Evolutionary conservation across 30 jellyfish, hydroid and myxozoan genomes (phyloP), one percentile per base, ranked within the genome.

Genomic region (Aurelia coerulea): DNA sequence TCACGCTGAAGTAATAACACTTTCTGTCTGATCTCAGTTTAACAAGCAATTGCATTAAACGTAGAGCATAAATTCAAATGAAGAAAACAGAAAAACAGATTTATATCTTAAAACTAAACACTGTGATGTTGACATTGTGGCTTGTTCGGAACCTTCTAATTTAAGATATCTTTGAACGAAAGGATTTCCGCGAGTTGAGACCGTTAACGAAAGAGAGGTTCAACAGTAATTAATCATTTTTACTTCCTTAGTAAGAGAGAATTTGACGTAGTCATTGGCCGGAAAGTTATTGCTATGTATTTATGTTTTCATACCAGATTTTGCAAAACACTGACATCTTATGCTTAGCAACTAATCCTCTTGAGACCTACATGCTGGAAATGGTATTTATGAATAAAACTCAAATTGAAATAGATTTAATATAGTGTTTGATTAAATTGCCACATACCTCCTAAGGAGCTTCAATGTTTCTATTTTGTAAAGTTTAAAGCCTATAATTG

Each of bases 101-200:
- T 60, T 60, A 6, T 60, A 17, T 23, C 31, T 60, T 4, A 17
- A 6, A n/a, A 60, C 10, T 13, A 60, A 60, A n/a, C 5, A 13
- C 32, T 17, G 31, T 46, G 35, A 17, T 60, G 70, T 60, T 60
- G 70, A n/a, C 35, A 23, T 60, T 60, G 70, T 60, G 70, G 70
- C 70, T 60, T 60, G 35, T 60, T 60, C 70, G 70, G 70, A 15
- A 23, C 70, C 70, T 23, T 60, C 70, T 60, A 60, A 60, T 60
- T 60, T 9, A 60, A 16, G 35, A 17, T 17, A 6, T 3, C 35
- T 60, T 60, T n/a, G 35, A 60, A 60, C 15, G 35, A 60, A n/a
- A 6, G 70, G 70, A 60, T 60, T 60, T 60, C 70, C 70, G 70
- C 31, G 10, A 60, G 70, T 17, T 60, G 70, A 60, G 35, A 23